Conservation (phyloP, 2,797 vertebrate genomes). For the Parotocinclus haroldoi region DNA sequence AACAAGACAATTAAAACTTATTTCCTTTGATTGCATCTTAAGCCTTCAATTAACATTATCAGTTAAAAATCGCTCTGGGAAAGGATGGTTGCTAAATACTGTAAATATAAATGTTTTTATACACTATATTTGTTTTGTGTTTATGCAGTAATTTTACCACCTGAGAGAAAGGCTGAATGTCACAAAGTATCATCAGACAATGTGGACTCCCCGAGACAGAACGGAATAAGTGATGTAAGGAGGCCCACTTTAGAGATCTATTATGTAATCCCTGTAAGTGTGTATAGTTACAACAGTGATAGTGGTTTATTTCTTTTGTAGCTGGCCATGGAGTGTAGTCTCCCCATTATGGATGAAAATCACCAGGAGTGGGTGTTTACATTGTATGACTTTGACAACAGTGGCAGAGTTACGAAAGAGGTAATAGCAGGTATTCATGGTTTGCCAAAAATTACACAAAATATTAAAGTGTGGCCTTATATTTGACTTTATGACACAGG, state of each 20-base stretch:
- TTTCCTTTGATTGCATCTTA: no score
- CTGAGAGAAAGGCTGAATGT: constrained; percentile 62
- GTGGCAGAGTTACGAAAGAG: constrained; percentile 81
- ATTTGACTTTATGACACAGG: constrained; percentile 55
- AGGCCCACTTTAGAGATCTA: constrained; percentile 36
- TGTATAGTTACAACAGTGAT: no score
- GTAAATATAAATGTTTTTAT: not conserved
- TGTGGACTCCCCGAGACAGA: constrained; percentile 11
- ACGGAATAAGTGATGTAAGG: constrained; percentile 63
- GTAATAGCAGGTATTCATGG: constrained; percentile 43
- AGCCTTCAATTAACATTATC: no score
- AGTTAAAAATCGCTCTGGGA: no score
- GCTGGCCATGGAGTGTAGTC: constrained; percentile 77
- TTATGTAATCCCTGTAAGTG: not conserved
- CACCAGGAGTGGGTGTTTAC: constrained; percentile 83
- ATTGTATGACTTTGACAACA: constrained; percentile 82
- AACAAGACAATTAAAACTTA: no score
- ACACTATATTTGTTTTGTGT: not conserved
- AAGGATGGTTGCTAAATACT: no score
- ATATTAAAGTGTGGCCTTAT: constrained; percentile 12
- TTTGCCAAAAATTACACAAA: not conserved
- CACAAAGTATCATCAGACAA: constrained; percentile 23
- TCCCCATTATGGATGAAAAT: constrained; percentile 74
- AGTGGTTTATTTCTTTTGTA: constrained; percentile 1
- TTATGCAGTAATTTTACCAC: constrained; percentile 70